Evolutionary conservation across 2,797 vertebrate species (phyloP).

Genomic region (Poeciliopsis presidionis): DNA sequence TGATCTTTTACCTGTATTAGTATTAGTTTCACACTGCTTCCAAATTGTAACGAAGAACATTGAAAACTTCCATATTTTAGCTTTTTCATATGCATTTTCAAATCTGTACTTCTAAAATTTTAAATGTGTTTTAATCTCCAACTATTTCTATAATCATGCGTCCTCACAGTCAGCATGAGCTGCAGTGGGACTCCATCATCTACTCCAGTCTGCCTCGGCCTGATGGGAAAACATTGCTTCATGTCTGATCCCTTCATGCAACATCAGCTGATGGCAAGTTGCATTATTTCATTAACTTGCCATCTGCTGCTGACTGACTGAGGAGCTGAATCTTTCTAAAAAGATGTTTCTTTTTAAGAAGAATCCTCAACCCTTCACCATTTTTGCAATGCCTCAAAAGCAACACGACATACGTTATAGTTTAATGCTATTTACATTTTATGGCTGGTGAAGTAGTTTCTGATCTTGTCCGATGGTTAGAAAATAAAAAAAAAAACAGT

Average conservation of each 20-base stretch:
- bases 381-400: neutral
- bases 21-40: neutral
- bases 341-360: too few species aligned
- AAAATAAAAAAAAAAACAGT: too few species aligned
- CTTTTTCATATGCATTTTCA: neutral
- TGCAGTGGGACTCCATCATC: conserved; percentile 54
- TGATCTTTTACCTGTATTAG: neutral
- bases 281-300: neutral
- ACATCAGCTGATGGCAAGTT: neutral
- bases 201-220: conserved; percentile 21
- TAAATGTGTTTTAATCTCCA: neutral
- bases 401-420: neutral
- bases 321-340: too few species aligned
- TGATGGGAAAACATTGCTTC: neutral
- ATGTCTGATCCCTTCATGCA: conserved; percentile 4
- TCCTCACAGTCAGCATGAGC: conserved; percentile 18
- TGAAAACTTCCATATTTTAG: neutral
- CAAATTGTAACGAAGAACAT: neutral
- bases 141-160: neutral
- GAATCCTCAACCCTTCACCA: neutral
- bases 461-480: neutral
- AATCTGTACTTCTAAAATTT: neutral
- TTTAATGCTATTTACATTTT: neutral
- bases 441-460: neutral
- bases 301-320: too few species aligned